phyloP scores from a whole-genome alignment of 2,888 invertebrate genomes.

The Lochmaea crataegi region DNA sequence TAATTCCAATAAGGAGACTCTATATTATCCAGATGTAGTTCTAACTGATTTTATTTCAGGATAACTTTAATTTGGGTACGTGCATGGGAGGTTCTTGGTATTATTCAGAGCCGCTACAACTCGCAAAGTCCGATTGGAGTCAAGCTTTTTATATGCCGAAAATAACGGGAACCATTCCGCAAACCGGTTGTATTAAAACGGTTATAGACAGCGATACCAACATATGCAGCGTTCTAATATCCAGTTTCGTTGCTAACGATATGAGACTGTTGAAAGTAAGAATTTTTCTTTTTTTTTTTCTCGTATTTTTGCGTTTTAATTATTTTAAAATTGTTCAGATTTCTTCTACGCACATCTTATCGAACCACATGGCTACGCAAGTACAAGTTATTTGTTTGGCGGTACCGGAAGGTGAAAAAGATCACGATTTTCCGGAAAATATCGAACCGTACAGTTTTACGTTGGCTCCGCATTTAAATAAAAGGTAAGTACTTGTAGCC shows the following conservation, averaged over 20 bases:
- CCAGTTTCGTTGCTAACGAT: slow-evolving; percentile 73
- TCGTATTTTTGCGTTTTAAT: neutral
- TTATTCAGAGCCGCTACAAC: slow-evolving; percentile 68
- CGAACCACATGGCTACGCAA: slow-evolving; percentile 70
- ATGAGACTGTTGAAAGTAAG: slow-evolving; percentile 71
- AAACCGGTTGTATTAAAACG: slow-evolving; percentile 69
- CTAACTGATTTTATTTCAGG: slow-evolving; percentile 55
- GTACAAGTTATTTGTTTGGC: slow-evolving; percentile 69
- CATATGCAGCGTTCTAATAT: slow-evolving; percentile 71
- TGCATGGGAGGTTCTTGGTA: slow-evolving; percentile 66
- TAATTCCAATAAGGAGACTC: neutral
- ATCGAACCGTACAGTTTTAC: slow-evolving; percentile 61
- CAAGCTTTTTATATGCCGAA: slow-evolving; percentile 73
- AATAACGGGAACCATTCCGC: slow-evolving; percentile 72
- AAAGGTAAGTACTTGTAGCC: slow-evolving; percentile 56
- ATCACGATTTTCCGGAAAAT: slow-evolving; percentile 61
- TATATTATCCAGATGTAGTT: neutral
- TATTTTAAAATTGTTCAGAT: slow-evolving; percentile 54
- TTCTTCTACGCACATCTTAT: slow-evolving; percentile 72
- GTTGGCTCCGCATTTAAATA: slow-evolving; percentile 63
- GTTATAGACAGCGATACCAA: slow-evolving; percentile 64
- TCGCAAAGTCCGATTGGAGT: slow-evolving; percentile 72
- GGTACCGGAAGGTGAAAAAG: slow-evolving; percentile 61
- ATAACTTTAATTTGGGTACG: slow-evolving; percentile 71
- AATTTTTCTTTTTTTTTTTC: neutral